Conservation (phyloP, 2,113 vertebrate species). For the Crocuta crocuta region DNA sequence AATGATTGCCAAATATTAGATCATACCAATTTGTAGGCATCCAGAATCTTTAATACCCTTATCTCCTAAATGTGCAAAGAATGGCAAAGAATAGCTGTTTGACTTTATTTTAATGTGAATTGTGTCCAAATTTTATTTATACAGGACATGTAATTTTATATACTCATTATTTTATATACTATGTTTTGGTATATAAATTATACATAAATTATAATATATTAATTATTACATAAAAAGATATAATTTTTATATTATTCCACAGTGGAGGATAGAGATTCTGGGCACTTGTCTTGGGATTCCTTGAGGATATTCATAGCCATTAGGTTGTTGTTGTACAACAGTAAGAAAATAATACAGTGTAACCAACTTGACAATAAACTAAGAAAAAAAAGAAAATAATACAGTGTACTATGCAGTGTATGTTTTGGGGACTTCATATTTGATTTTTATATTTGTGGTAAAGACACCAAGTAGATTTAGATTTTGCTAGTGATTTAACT, state of each 20-base stretch:
- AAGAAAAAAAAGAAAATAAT: not conserved
- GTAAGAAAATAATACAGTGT: not conserved
- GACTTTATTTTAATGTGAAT: conserved; percentile 40
- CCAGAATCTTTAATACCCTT: not conserved
- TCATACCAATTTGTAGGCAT: not conserved
- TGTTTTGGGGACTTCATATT: not conserved
- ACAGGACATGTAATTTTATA: not conserved
- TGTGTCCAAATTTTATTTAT: conserved; percentile 9
- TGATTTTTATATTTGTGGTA: conserved; percentile 21
- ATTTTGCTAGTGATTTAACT: conserved; percentile 24
- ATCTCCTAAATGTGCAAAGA: not conserved
- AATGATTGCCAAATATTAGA: not conserved
- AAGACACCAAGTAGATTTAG: not conserved
- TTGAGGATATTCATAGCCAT: not conserved
- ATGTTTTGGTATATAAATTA: not conserved
- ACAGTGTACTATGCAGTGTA: not conserved
- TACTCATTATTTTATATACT: not conserved
- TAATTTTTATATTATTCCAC: not conserved
- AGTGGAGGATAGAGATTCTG: not conserved
- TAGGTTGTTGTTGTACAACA: not conserved
- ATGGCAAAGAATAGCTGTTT: not conserved
- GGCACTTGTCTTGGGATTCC: not conserved
- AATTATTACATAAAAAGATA: too few relatives aligned
- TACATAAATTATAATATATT: not conserved
- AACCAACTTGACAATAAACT: too few relatives aligned